Evolutionary conservation across 1,140 invertebrate genomes (phyloP).

Genomic region (Xylocopa sonorina): DNA sequence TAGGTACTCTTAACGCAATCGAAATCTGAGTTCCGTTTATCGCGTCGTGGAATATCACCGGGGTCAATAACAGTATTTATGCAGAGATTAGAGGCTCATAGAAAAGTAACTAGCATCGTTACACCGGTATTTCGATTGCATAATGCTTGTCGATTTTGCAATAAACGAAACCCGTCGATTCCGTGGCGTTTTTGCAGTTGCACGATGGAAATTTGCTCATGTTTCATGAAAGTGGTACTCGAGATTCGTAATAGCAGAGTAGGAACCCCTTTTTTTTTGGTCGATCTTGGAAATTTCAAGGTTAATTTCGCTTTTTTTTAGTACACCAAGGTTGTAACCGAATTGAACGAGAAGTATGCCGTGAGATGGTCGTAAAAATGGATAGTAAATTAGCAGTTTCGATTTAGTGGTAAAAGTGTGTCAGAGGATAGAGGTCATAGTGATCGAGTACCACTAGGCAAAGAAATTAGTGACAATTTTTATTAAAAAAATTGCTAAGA

Average conservation of each 20-base stretch:
- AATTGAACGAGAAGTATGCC: too few species aligned
- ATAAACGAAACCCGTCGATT: neutral
- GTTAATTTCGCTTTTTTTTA: neutral
- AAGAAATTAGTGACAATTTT: neutral
- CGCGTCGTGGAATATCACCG: neutral
- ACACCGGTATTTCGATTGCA: neutral
- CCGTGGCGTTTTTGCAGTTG: neutral
- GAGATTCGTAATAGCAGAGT: neutral
- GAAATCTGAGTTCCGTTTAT: neutral
- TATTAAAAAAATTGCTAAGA: too few species aligned
- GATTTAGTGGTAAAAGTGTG: slow-evolving; percentile 9
- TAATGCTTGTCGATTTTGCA: neutral
- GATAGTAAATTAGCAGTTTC: slow-evolving; percentile 1
- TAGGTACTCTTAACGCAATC: neutral
- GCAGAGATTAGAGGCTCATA: neutral
- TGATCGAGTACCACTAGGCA: too few species aligned
- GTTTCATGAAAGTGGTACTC: neutral
- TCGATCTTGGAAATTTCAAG: neutral
- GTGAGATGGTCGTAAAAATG: neutral
- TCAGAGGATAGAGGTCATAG: neutral
- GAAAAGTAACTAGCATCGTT: neutral
- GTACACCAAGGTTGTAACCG: neutral
- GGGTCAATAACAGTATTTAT: slow-evolving; percentile 19
- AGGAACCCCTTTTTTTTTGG: neutral
- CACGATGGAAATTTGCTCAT: neutral